Evolutionary conservation across 2,888 invertebrate species (phyloP).

Genomic region (Brachypterus glaber): DNA sequence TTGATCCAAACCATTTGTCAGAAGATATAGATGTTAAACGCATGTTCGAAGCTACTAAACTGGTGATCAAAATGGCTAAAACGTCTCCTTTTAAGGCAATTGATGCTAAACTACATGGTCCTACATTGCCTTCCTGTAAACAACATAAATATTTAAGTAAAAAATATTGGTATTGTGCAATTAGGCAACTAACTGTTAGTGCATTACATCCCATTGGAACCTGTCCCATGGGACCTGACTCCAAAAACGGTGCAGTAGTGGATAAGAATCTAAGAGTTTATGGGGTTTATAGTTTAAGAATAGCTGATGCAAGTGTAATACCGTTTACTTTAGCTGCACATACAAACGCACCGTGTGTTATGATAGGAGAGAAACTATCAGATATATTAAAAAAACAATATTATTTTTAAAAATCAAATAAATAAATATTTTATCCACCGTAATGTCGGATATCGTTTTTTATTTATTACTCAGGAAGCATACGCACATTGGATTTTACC

Average conservation of each 20-base stretch:
- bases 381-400: constrained; percentile 24
- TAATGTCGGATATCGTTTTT: too few species aligned
- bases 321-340: constrained; percentile 53
- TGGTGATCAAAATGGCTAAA: background rate
- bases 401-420: too few species aligned
- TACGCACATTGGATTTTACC: too few species aligned
- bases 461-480: too few species aligned
- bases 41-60: background rate
- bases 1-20: background rate
- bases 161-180: constrained; percentile 22
- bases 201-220: constrained; percentile 20
- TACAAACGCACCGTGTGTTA: constrained; percentile 55
- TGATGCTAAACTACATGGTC: background rate
- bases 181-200: constrained; percentile 15
- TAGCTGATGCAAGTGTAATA: constrained; percentile 56
- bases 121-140: background rate
- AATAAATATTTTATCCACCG: too few species aligned
- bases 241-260: constrained; percentile 33
- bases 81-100: background rate
- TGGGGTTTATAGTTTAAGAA: constrained; percentile 48
- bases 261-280: constrained; percentile 50
- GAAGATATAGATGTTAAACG: background rate
- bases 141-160: constrained; percentile 13
- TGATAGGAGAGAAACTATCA: constrained; percentile 59
- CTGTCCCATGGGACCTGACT: constrained; percentile 20